Percentiles rank a stretch among this genome's conserved stretches.
phyloP scores from a whole-genome alignment of 2,113 vertebrate species.

The Hydrolagus affinis region DNA sequence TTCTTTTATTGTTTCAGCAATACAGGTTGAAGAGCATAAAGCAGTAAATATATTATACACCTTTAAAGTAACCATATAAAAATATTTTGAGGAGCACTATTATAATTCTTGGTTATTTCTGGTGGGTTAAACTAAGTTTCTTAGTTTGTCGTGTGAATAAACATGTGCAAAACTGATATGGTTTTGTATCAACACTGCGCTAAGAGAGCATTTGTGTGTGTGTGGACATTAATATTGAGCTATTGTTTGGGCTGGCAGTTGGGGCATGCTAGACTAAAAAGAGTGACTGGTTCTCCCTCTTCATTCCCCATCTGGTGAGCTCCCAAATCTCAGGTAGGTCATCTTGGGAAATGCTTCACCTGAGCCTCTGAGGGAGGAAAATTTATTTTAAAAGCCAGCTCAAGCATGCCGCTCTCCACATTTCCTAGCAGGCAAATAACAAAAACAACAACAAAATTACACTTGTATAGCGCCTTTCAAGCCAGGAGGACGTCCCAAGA shows the following conservation, averaged over 20 bases:
- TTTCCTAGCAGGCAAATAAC: background rate
- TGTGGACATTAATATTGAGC: background rate
- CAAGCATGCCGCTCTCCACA: background rate
- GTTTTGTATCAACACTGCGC: background rate
- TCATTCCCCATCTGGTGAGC: background rate
- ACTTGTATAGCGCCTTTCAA: too few relatives aligned
- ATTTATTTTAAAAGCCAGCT: background rate
- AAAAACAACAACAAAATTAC: too few relatives aligned
- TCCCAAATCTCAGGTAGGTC: background rate
- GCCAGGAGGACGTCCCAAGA: too few relatives aligned
- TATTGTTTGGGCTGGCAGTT: background rate
- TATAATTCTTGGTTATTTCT: background rate
- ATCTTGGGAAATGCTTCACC: background rate
- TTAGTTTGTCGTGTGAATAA: background rate
- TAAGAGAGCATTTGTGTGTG: background rate
- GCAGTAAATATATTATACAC: background rate
- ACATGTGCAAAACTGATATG: background rate
- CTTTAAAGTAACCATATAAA: slow-evolving; percentile 4
- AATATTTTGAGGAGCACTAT: background rate
- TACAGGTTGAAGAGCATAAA: background rate
- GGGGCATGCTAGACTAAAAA: background rate
- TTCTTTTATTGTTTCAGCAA: background rate
- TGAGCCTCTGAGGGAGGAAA: slow-evolving; percentile 19
- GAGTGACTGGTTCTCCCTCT: background rate
- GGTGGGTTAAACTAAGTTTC: background rate